phyloP scores from a whole-genome alignment of 92 coral and sea anemone genomes.

The Bergia puertoricense region DNA sequence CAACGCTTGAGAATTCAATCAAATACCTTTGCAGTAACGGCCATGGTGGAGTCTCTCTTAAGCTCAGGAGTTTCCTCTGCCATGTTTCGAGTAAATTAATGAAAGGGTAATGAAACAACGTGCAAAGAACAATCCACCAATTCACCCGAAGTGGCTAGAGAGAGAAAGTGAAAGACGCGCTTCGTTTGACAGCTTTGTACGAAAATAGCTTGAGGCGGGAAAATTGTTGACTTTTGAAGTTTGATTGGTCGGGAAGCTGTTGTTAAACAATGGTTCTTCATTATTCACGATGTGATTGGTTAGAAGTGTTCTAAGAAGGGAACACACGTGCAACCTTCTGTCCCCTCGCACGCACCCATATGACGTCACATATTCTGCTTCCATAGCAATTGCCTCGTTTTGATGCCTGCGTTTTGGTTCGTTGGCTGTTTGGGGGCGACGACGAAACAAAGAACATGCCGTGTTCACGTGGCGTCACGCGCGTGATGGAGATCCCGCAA shows the following conservation, averaged over 20 bases:
- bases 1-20: background rate
- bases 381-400: background rate
- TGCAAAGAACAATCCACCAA: slow-evolving; percentile 31
- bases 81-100: slow-evolving; percentile 53
- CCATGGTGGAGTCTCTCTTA: slow-evolving; percentile 90
- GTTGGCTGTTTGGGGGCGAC: background rate
- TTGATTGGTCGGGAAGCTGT: slow-evolving; percentile 26
- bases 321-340: slow-evolving; percentile 1
- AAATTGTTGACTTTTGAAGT: slow-evolving; percentile 31
- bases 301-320: background rate
- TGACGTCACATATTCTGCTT: background rate
- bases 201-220: slow-evolving; percentile 82
- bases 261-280: background rate
- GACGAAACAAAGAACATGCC: background rate
- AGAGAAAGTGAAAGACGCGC: slow-evolving; percentile 66
- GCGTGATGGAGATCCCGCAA: background rate
- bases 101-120: slow-evolving; percentile 21
- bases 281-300: slow-evolving; percentile 1
- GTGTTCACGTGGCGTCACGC: background rate
- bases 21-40: slow-evolving; percentile 90
- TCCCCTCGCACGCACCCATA: slow-evolving; percentile 26
- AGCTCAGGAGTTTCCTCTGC: slow-evolving; percentile 91
- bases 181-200: slow-evolving; percentile 47
- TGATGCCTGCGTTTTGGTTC: background rate
- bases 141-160: slow-evolving; percentile 54